Conservation (phyloP, 1,140 invertebrate species). For the Drosophila quadrilineata region DNA sequence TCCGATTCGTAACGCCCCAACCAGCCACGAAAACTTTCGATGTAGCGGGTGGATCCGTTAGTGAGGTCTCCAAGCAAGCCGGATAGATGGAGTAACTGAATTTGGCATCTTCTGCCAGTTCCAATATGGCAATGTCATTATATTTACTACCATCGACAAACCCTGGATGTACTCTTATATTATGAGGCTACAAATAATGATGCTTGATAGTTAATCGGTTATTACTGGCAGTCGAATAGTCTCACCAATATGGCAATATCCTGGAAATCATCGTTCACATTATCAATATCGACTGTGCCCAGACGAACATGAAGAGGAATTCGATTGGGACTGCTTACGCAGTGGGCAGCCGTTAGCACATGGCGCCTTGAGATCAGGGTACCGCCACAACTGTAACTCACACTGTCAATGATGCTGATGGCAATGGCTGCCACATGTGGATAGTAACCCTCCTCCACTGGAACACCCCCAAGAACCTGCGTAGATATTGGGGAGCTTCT, state of each 20-base stretch:
- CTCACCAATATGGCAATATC: conserved; percentile 51
- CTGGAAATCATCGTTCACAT: conserved; percentile 7
- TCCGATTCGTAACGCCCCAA: conserved; percentile 61
- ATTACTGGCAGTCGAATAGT: no score
- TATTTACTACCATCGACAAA: conserved; percentile 57
- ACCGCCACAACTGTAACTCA: conserved; percentile 81
- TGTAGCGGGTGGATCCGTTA: conserved; percentile 40
- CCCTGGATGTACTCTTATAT: conserved; percentile 51
- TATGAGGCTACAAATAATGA: not conserved
- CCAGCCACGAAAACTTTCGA: conserved; percentile 56
- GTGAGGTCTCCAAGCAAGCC: conserved; percentile 58
- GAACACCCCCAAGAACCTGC: conserved; percentile 63
- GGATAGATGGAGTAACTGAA: conserved; percentile 35
- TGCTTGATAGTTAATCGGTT: no score
- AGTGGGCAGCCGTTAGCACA: conserved; percentile 89
- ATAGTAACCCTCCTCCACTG: conserved; percentile 56
- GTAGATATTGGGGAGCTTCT: conserved; percentile 5
- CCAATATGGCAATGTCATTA: conserved; percentile 68
- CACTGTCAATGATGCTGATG: conserved; percentile 24
- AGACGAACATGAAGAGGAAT: conserved; percentile 54
- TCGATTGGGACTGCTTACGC: conserved; percentile 81
- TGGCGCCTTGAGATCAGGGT: conserved; percentile 81
- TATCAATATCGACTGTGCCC: conserved; percentile 55
- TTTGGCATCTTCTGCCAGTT: conserved; percentile 37
- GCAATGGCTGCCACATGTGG: conserved; percentile 77